Evolutionary conservation across 1,140 invertebrate species (phyloP), one percentile per base, ranked within the genome.

Genomic region (Limonius californicus): DNA sequence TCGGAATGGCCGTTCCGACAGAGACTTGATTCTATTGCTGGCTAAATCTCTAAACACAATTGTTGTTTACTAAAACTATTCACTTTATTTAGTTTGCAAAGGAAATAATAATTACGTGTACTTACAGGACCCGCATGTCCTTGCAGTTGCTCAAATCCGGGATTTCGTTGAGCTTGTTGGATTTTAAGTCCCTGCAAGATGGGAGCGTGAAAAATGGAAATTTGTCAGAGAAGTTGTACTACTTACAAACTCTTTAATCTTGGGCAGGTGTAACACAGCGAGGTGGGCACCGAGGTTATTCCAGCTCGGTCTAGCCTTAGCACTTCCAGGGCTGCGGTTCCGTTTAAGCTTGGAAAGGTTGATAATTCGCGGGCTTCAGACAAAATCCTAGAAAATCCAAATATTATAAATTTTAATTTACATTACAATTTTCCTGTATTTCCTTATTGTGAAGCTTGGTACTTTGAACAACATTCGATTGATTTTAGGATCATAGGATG

Each of bases 241-340:
- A 89, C 93, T 87, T 79, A 97, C 94, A 97, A 78, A 74, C 88
- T 92, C 76, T 88, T 89, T 30, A 97, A 84, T 72, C 84, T 85
- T 55, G 89, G 90, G 68, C 88, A 86, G 61, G 87, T 84, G 18
- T 71, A 70, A 76, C 94, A 97, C n/a, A 97, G 79, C 66, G 87
- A 83, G 11, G 74, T 59, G 7, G 94, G 91, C 58, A 95, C 84
- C 1, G 77, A 68, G 11, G 77, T 75, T 15, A 97, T 81, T 39
- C 86, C 86, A 0, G 91, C 89, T 59, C 93, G 86, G 81, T 96
- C 94, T 53, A 93, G 78, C 64, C 87, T 84, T 53, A 97, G 80
- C 47, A 89, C 84, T 73, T 94, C 90, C 70, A 97, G 79, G 0
- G 89, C 84, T 58, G 72, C 74, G 0, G 88, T 89, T 19, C 90